Conservation (phyloP, 2,888 invertebrate genomes). For the Apantesis nais region DNA sequence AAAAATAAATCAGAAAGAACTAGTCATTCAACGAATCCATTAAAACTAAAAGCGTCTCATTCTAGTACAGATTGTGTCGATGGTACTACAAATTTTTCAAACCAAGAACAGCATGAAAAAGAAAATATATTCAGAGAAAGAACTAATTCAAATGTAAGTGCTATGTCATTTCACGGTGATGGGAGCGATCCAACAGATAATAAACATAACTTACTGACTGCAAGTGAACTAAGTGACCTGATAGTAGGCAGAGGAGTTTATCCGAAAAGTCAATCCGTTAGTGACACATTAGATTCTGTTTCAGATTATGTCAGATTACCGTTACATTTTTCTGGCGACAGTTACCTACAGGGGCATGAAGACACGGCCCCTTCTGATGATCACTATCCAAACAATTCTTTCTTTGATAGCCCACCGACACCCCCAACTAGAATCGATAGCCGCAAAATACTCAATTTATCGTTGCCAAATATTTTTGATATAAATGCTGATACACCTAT, state of each 20-base stretch:
- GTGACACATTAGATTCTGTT: constrained; percentile 94
- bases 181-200: constrained; percentile 95
- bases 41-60: constrained; percentile 61
- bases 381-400: constrained; percentile 77
- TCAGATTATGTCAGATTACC: constrained; percentile 95
- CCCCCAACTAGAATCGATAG: constrained; percentile 90
- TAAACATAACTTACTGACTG: constrained; percentile 90
- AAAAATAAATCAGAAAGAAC: constrained; percentile 82
- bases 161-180: constrained; percentile 93
- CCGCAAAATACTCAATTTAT: constrained; percentile 75
- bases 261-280: constrained; percentile 90
- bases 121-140: constrained; percentile 86
- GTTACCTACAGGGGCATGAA: constrained; percentile 86
- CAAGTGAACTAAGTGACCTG: constrained; percentile 93
- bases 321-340: constrained; percentile 83
- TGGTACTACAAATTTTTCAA: constrained; percentile 67
- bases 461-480: constrained; percentile 79
- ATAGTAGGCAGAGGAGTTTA: constrained; percentile 93
- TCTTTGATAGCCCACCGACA: constrained; percentile 87
- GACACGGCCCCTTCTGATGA: constrained; percentile 87
- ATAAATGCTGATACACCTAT: constrained; percentile 61
- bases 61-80: constrained; percentile 83
- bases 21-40: constrained; percentile 59
- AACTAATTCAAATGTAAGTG: constrained; percentile 92
- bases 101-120: constrained; percentile 77